A percentile compares a stretch with the other conserved stretches of the same genome.
Evolutionary conservation across 1,140 invertebrate species (phyloP).

Genomic region (Carposina sasakii): DNA sequence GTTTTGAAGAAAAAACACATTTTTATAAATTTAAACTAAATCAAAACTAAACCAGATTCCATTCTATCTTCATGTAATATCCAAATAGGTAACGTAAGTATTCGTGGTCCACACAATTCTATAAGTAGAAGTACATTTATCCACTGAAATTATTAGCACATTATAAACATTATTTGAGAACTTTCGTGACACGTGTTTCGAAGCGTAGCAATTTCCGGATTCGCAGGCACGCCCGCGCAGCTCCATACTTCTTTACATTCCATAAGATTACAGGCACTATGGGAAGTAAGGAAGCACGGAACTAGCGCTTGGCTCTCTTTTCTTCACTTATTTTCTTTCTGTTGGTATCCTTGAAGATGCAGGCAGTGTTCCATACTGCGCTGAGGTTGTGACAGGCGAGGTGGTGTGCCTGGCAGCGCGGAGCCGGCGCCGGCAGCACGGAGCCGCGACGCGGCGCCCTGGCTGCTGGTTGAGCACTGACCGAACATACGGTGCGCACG

Average conservation of each 20-base stretch:
- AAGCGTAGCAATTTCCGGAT: slow-evolving; percentile 29
- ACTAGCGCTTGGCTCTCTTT: slow-evolving; percentile 76
- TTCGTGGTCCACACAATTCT: no score
- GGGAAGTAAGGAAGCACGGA: slow-evolving; percentile 97
- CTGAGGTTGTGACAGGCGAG: background rate
- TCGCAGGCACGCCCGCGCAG: slow-evolving; percentile 67
- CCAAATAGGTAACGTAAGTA: no score
- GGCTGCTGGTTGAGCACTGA: slow-evolving; percentile 59
- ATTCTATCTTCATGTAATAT: no score
- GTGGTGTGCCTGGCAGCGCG: slow-evolving; percentile 1
- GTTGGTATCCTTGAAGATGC: slow-evolving; percentile 1
- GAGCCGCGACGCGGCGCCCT: slow-evolving; percentile 53
- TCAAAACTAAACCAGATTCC: no score
- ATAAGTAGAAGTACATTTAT: no score
- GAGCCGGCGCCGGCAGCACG: slow-evolving; percentile 26
- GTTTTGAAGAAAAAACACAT: no score
- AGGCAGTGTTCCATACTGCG: background rate
- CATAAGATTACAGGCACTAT: slow-evolving; percentile 89
- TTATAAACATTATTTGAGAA: slow-evolving; percentile 18
- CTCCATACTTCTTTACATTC: slow-evolving; percentile 99
- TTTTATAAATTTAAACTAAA: no score
- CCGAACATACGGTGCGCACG: slow-evolving; percentile 58
- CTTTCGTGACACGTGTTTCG: slow-evolving; percentile 32
- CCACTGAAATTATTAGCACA: no score
- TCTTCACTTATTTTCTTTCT: slow-evolving; percentile 43